Evolutionary conservation across 2,113 vertebrate species (phyloP).

Genomic region (Steatornis caripensis): DNA sequence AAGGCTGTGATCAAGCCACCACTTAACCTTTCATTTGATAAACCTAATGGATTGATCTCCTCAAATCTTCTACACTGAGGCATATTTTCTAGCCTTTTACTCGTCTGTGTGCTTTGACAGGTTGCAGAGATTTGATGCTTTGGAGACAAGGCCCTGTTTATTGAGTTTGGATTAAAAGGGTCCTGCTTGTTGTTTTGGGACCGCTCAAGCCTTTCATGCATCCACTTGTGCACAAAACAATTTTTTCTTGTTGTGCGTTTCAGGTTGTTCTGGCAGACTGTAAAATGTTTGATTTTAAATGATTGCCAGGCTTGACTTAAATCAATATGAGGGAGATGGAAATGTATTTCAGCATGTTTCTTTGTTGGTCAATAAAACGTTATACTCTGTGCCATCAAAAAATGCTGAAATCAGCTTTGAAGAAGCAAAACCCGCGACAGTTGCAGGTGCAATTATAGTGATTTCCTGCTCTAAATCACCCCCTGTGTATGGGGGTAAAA

Average conservation of each 20-base stretch:
- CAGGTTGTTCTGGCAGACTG: neutral
- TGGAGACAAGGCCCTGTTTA: neutral
- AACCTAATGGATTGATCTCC: neutral
- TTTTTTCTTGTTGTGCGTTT: neutral
- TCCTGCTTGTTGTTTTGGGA: neutral
- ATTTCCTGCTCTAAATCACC: constrained; percentile 7
- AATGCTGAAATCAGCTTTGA: constrained; percentile 50
- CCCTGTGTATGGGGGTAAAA: neutral
- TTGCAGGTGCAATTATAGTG: constrained; percentile 12
- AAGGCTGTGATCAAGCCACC: neutral
- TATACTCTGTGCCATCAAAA: constrained; percentile 1
- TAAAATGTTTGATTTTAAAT: constrained; percentile 42
- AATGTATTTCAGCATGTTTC: constrained; percentile 47
- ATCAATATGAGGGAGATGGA: constrained; percentile 53
- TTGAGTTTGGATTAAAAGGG: neutral
- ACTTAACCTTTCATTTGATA: neutral
- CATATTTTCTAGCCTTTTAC: neutral
- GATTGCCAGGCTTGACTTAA: constrained; percentile 24
- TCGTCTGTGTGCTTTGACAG: neutral
- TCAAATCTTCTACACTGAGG: neutral
- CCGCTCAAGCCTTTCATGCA: neutral
- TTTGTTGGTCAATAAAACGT: constrained; percentile 58
- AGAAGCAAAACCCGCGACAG: neutral
- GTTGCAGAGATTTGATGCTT: neutral
- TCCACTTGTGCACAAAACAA: neutral